Conservation (phyloP, 2,888 invertebrate genomes). For the Gastrophysa polygoni region DNA sequence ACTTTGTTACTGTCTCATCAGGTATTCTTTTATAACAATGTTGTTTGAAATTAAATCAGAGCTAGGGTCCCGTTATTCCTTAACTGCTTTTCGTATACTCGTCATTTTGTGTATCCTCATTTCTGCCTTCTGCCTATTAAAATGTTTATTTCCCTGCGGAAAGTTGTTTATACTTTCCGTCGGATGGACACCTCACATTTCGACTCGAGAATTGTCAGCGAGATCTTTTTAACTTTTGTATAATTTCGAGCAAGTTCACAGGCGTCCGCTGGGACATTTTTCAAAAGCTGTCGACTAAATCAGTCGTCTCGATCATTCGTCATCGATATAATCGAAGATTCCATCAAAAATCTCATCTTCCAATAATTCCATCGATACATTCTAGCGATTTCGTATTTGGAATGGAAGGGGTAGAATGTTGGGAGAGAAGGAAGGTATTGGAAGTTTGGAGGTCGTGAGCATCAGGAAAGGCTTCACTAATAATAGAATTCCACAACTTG, state of each 20-base stretch:
- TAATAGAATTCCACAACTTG: no score
- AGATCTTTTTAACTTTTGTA: neutral
- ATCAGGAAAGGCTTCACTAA: no score
- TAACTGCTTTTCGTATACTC: conserved; percentile 43
- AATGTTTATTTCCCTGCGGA: conserved; percentile 20
- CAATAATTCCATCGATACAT: no score
- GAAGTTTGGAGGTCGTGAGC: no score
- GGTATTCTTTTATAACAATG: conserved; percentile 51
- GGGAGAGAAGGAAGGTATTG: no score
- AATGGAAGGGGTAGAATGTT: no score
- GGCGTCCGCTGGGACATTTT: no score
- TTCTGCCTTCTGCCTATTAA: conserved; percentile 11
- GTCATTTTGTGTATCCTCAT: conserved; percentile 32
- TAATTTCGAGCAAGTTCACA: neutral
- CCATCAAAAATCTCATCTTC: no score
- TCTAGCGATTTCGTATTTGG: no score
- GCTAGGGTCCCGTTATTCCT: conserved; percentile 39
- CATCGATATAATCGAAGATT: no score
- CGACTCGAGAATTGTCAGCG: conserved; percentile 10
- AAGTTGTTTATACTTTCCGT: conserved; percentile 21
- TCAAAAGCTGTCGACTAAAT: no score
- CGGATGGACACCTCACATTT: conserved; percentile 17
- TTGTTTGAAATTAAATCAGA: conserved; percentile 52
- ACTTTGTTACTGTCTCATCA: conserved; percentile 51
- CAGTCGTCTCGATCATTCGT: no score